A percentile compares a stretch with the other conserved stretches of the same genome.
Conservation (phyloP, 2,113 vertebrate genomes). For the Nycticebus coucang region DNA sequence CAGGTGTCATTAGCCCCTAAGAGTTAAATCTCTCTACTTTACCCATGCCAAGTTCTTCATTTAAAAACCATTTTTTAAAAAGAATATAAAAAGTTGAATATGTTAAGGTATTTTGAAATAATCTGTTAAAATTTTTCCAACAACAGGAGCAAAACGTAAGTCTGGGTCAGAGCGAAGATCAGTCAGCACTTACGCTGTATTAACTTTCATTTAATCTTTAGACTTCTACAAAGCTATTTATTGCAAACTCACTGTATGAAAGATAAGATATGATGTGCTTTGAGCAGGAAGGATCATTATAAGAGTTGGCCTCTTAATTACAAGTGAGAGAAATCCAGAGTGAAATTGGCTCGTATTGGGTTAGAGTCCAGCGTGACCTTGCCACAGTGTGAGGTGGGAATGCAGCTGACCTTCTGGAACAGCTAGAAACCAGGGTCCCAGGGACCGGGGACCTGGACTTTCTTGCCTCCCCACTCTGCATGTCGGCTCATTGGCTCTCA, state of each 20-base stretch:
- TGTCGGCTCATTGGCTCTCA: background rate
- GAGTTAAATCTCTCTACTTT: background rate
- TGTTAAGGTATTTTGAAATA: slow-evolving; percentile 37
- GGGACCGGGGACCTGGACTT: background rate
- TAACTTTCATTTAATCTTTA: background rate
- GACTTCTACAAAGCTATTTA: background rate
- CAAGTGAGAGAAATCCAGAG: background rate
- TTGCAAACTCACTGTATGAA: background rate
- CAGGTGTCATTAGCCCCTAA: background rate
- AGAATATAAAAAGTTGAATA: background rate
- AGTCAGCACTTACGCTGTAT: background rate
- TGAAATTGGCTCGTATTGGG: background rate
- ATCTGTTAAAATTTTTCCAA: background rate
- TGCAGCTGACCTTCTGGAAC: background rate
- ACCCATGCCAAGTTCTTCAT: background rate
- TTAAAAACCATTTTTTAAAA: background rate
- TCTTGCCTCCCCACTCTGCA: background rate
- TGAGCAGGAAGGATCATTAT: background rate
- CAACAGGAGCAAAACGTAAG: background rate
- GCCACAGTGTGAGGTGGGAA: background rate
- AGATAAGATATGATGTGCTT: background rate
- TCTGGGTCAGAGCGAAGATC: background rate
- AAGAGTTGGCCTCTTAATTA: background rate
- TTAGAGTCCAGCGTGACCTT: background rate
- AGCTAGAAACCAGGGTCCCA: background rate